Base-by-base conservation (phyloP, 2,888 invertebrate species). In the Coecobrya sp. region DNA sequence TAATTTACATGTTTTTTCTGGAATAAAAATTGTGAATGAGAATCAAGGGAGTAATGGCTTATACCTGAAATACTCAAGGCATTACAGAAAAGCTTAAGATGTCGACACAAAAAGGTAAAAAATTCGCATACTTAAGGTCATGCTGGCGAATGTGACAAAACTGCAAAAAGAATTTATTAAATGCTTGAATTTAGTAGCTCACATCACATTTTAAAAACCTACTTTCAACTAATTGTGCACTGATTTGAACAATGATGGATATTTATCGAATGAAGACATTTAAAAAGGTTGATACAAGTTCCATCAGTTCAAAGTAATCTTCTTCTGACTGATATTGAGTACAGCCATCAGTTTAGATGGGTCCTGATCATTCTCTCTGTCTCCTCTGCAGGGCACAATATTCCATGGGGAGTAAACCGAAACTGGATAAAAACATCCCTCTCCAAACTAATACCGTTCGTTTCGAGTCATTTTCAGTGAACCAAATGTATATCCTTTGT, bases 311-410 rank as follows among this genome's bases (percentile, higher is more conserved):
- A 87, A 87, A 87, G 87, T 79, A 87, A 87, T 87, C 79, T 70
- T 19, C 7, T 27, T 62, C 25, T 7, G 45, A 68, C 27, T 52
- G 81, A 81, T 76, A 88, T 88, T 88, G 65, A 92, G 88, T 86
- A 89, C 85, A 73, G 85, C 89, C 85, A 92, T 92, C 92, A 86
- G 76, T 81, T 84, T 87, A 27, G 81, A 92, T 89, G 79, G 89
- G 85, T 86, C 85, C 88, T 86, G 88, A 92, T 92, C 86, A 89
- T 86, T 92, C 92, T 92, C 89, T 84, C 81, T 42, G 55, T 86
- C 85, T 89, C 88, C 89, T 76, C 89, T 55, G 36, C 88, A 88
- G 88, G 92, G 36, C 89, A 42, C 68, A 36, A 86, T 89, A 70
- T 89, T 59, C 89, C 76, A 65, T 79, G 79, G 62, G 79, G 82